Evolutionary conservation across 2,797 vertebrate species (phyloP).

Genomic region (Apogon talboti): DNA sequence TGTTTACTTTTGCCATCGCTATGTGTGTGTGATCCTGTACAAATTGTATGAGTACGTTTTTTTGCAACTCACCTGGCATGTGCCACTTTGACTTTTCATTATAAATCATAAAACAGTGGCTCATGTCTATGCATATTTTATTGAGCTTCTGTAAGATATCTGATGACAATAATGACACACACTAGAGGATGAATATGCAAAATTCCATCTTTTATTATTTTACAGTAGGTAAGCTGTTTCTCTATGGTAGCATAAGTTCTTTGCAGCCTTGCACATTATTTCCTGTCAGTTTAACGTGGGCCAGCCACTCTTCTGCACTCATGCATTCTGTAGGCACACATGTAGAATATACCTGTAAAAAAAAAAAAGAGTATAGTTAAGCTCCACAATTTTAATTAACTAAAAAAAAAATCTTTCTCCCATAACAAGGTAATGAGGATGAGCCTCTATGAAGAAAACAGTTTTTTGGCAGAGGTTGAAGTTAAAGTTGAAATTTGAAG

Average conservation of each 20-base stretch:
- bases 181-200: slow-evolving; percentile 43
- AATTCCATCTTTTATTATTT: slow-evolving; percentile 61
- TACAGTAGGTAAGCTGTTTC: slow-evolving; percentile 30
- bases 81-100: too few relatives aligned
- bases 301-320: slow-evolving; percentile 86
- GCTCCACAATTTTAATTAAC: too few relatives aligned
- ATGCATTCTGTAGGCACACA: slow-evolving; percentile 90
- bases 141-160: background rate
- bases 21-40: background rate
- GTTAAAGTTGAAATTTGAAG: too few relatives aligned
- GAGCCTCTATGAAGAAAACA: too few relatives aligned
- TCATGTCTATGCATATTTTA: too few relatives aligned
- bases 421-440: too few relatives aligned
- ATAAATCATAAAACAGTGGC: too few relatives aligned
- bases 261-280: slow-evolving; percentile 13
- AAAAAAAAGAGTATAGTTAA: background rate
- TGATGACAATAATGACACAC: slow-evolving; percentile 6
- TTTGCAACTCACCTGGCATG: too few relatives aligned
- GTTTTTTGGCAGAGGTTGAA: too few relatives aligned
- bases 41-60: too few relatives aligned
- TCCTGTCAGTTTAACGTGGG: slow-evolving; percentile 71
- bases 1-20: too few relatives aligned
- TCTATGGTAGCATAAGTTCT: slow-evolving; percentile 7
- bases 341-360: slow-evolving; percentile 89
- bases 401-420: too few relatives aligned